Base-by-base conservation (phyloP, 1,140 invertebrate species). In the Odontomachus brunneus region DNA sequence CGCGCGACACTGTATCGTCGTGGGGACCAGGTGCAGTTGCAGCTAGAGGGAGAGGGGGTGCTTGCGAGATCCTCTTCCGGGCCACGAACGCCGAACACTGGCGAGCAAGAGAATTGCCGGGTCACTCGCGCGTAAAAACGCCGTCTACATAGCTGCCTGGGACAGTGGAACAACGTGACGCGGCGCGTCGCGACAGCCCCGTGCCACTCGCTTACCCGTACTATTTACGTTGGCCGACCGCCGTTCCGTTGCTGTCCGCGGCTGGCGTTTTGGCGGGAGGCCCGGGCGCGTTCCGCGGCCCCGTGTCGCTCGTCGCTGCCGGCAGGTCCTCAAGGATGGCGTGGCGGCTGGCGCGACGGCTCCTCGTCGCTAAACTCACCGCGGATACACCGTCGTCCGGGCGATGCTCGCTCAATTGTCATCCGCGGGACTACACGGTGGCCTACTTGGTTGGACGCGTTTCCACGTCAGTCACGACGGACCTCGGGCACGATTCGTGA, bases 371-470 rank as follows among this genome's bases (percentile, higher is more conserved):
- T 26, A 22, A 11, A 24, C 44, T 69, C 66, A 55, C 72, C 55
- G 38, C 65, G 44, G 9, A 74, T 86, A 83, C 67, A 86, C 88
- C 81, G 83, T 69, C 78, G 81, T 66, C 82, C 53, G n/a, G 71
- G 78, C 71, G 86, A 91, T 89, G 89, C 89, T 89, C 90, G 89
- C 85, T 92, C 89, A 90, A 91, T 93, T 93, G 92, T 93, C 93
- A 93, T 92, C 90, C 90, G 90, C 92, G 89, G 90, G 89, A 11
- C 63, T 38, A 44, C 75, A 38, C 75, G 89, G 86, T 93, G 93
- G 93, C 93, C 93, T 93, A 93, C 92, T 93, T 93, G 92, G 88
- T 93, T 90, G 84, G 87, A 90, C 85, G 89, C 88, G 89, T 89
- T 90, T 89, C 83, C 86, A 71, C 81, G 69, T 81, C 66, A 59